Conservation (phyloP, 2,113 vertebrate species). For the Camelus bactrianus region DNA sequence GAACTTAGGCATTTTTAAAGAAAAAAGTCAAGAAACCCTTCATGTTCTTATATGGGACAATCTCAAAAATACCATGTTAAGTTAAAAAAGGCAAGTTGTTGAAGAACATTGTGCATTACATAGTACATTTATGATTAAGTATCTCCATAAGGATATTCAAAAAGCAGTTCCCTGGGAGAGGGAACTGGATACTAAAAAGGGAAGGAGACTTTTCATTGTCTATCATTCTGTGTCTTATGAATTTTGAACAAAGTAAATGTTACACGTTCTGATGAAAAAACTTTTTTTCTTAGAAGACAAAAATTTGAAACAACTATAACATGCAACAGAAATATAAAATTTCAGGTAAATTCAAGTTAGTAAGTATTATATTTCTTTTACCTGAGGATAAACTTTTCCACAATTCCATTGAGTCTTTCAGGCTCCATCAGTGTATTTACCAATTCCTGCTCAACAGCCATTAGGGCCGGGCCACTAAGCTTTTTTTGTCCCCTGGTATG, state of each 20-base stretch:
- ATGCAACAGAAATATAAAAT: conserved; percentile 24
- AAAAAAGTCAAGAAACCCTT: not conserved
- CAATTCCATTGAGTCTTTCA: conserved; percentile 72
- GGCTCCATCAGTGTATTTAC: conserved; percentile 77
- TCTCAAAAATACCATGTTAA: conserved; percentile 2
- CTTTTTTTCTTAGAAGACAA: not conserved
- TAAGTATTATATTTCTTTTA: conserved; percentile 57
- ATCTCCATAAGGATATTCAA: not conserved
- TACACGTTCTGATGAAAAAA: not conserved
- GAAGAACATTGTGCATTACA: not conserved
- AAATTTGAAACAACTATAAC: conserved; percentile 20
- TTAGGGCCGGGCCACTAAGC: conserved; percentile 67
- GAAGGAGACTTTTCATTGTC: not conserved
- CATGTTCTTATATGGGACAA: not conserved
- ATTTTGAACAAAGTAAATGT: conserved; percentile 12
- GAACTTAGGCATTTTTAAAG: not conserved
- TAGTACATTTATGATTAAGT: not conserved
- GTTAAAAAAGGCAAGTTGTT: not conserved
- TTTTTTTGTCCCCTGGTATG: conserved; percentile 70
- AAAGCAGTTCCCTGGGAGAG: not conserved
- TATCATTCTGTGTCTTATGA: not conserved
- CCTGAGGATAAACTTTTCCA: conserved; percentile 77
- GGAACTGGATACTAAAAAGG: not conserved
- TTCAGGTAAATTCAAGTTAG: not conserved
- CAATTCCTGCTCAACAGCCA: conserved; percentile 80